Percentiles rank a stretch among this genome's conserved stretches.
These are phyloP conservation scores for Alces alces DNA, from an alignment of 2,113 vertebrate genomes.

Conservation along the genomic window DNA sequence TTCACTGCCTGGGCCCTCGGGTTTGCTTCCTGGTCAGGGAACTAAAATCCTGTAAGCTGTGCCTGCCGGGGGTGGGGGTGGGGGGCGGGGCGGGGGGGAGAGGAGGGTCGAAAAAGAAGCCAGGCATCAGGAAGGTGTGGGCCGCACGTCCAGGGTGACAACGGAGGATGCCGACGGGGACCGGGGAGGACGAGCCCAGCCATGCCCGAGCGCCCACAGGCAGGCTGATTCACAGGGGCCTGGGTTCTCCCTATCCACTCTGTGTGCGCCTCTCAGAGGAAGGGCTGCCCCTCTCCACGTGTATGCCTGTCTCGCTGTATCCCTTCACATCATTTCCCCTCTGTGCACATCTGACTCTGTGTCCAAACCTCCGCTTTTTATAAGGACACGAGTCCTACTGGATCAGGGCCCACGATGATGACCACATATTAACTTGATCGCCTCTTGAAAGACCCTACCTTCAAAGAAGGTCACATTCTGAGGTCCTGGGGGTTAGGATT, in stretches of 20 bases:
- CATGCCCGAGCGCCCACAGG: background rate
- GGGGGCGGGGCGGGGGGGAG: background rate
- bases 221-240: background rate
- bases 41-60: background rate
- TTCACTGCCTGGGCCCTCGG: background rate
- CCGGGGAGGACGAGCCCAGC: background rate
- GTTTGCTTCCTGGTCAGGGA: background rate
- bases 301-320: background rate
- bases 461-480: background rate
- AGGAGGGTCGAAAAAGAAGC: background rate
- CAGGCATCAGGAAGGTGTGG: background rate
- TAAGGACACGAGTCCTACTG: background rate
- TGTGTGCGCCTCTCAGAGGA: background rate
- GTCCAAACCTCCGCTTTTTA: background rate
- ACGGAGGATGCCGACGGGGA: background rate
- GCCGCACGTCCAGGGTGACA: background rate
- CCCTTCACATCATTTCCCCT: background rate
- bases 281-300: background rate
- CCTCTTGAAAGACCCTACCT: background rate
- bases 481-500: background rate
- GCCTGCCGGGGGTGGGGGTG: background rate
- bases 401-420: background rate
- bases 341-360: background rate
- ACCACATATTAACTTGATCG: background rate
- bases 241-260: background rate